phyloP scores from a whole-genome alignment of 1,140 invertebrate genomes.

The Drosophila tropicalis region DNA sequence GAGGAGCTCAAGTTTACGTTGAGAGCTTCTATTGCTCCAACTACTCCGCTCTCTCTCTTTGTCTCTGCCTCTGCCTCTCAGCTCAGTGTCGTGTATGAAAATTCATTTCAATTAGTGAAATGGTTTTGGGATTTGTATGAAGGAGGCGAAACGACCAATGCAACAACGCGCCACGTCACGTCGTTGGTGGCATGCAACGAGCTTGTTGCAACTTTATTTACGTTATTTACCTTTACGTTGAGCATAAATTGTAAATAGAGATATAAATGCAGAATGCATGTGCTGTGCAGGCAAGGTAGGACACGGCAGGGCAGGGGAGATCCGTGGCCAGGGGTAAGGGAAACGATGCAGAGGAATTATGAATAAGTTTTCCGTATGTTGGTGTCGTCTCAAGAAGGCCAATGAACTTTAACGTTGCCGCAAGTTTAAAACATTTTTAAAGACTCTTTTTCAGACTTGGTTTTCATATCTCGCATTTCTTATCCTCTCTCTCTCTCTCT shows the following conservation, averaged over 20 bases:
- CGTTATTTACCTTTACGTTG: slow-evolving; percentile 52
- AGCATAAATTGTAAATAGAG: slow-evolving; percentile 75
- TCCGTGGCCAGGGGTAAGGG: too few relatives aligned
- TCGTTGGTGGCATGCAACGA: slow-evolving; percentile 49
- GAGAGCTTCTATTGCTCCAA: slow-evolving; percentile 13
- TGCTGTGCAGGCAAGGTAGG: too few relatives aligned
- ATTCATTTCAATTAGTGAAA: slow-evolving; percentile 82
- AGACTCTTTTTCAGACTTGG: slow-evolving; percentile 3
- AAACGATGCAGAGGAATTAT: slow-evolving; percentile 29
- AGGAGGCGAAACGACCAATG: slow-evolving; percentile 47
- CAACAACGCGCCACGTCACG: slow-evolving; percentile 32
- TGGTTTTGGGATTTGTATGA: slow-evolving; percentile 80
- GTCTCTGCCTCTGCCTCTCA: not conserved
- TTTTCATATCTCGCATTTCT: not conserved
- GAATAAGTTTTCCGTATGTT: slow-evolving; percentile 27
- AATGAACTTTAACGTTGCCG: slow-evolving; percentile 51
- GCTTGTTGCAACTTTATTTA: slow-evolving; percentile 77
- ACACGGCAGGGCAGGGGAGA: too few relatives aligned
- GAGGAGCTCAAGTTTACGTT: slow-evolving; percentile 34
- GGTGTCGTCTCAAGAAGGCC: slow-evolving; percentile 41
- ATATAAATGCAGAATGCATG: slow-evolving; percentile 39
- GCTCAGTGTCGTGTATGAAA: slow-evolving; percentile 58
- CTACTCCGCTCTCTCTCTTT: slow-evolving; percentile 16
- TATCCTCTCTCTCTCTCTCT: not conserved
- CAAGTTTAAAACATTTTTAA: not conserved